These are phyloP conservation scores for Oxygymnocypris stewartii DNA, from an alignment of 2,113 vertebrate species.

Conservation along the genomic window DNA sequence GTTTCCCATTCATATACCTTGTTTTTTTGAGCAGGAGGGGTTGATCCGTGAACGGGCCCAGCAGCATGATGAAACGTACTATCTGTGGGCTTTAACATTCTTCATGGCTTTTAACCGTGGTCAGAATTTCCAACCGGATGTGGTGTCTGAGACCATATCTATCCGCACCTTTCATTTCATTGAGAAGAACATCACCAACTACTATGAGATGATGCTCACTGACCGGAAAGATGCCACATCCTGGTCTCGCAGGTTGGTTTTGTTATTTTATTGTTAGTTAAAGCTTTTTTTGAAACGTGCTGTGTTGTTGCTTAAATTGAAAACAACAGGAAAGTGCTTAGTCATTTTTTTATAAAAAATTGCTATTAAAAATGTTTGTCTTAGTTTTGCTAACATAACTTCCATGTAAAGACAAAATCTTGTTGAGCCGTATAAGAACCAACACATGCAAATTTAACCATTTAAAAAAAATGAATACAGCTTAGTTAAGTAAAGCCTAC, in stretches of 20 bases:
- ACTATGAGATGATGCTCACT: slow-evolving; percentile 95
- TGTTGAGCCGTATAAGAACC: background rate
- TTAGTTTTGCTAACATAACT: too few relatives aligned
- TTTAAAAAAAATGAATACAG: background rate
- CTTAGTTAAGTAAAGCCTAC: background rate
- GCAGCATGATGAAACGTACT: slow-evolving; percentile 94
- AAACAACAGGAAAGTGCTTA: background rate
- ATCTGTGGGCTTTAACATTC: slow-evolving; percentile 91
- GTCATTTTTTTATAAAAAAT: too few relatives aligned
- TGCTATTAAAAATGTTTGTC: too few relatives aligned
- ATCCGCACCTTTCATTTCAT: slow-evolving; percentile 92
- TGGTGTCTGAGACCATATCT: slow-evolving; percentile 92
- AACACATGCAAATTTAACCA: background rate
- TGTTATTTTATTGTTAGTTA: background rate
- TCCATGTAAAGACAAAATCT: too few relatives aligned
- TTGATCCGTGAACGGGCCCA: slow-evolving; percentile 87
- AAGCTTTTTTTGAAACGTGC: background rate
- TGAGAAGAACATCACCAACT: slow-evolving; percentile 90
- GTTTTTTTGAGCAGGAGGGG: slow-evolving; percentile 76
- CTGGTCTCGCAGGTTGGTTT: slow-evolving; percentile 86
- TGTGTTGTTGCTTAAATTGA: background rate
- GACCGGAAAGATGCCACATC: slow-evolving; percentile 88
- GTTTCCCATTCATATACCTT: background rate
- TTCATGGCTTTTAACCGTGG: slow-evolving; percentile 97
- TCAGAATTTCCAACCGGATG: slow-evolving; percentile 82